Evolutionary conservation across 2,797 vertebrate species (phyloP).

Genomic region (Eospalax fontanierii): DNA sequence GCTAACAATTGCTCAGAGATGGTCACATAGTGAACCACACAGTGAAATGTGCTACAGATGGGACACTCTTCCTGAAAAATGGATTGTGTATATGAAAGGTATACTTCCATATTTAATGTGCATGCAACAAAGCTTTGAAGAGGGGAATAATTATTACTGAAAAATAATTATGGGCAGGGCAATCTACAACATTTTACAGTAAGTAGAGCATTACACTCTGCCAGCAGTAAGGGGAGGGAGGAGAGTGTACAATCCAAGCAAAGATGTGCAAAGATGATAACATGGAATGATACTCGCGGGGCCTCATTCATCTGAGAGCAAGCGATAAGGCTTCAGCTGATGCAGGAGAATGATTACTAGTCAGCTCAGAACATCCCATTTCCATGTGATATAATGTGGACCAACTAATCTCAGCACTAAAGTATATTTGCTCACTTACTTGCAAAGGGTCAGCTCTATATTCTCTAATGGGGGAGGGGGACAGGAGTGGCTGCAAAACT

Average conservation of each 20-base stretch:
- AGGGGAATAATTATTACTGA: neutral
- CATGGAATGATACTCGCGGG: neutral
- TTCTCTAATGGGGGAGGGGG: neutral
- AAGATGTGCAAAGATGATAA: neutral
- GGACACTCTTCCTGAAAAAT: neutral
- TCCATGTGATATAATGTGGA: neutral
- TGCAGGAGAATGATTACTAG: neutral
- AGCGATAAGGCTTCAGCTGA: neutral
- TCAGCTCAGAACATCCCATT: neutral
- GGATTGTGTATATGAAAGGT: neutral
- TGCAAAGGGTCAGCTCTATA: neutral
- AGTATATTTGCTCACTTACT: neutral
- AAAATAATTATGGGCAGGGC: neutral
- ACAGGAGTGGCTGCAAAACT: neutral
- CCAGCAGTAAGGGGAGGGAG: neutral
- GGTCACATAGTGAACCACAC: neutral
- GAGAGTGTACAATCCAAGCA: neutral
- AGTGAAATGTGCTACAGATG: neutral
- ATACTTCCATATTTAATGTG: neutral
- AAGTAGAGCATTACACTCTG: neutral
- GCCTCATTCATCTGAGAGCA: neutral
- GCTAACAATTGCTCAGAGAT: neutral
- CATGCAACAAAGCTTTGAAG: constrained; percentile 34
- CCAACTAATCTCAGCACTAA: neutral
- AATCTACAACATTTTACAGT: constrained; percentile 48